These are phyloP conservation scores for Menidia menidia DNA, from an alignment of 2,797 vertebrate species.

Conservation along the genomic window DNA sequence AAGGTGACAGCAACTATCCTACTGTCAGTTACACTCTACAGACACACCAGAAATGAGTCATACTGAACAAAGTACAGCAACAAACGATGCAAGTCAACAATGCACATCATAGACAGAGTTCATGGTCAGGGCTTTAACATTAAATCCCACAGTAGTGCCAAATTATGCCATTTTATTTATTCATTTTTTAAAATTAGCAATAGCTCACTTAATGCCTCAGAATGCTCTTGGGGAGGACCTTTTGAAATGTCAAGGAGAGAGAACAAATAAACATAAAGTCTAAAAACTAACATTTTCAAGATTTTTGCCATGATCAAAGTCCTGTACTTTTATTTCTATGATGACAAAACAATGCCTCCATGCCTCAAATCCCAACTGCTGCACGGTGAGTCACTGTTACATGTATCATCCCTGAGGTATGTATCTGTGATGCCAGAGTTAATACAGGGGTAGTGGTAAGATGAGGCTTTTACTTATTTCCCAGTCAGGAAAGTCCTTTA, in stretches of 20 bases:
- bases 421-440: constrained; percentile 38
- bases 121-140: constrained; percentile 4
- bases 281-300: neutral
- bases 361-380: constrained; percentile 8
- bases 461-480: constrained; percentile 43
- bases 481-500: constrained; percentile 34
- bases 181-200: neutral
- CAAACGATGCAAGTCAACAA: neutral
- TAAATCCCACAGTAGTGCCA: neutral
- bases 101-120: neutral
- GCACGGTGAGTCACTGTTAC: constrained; percentile 37
- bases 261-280: constrained; percentile 28
- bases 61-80: neutral
- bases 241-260: constrained; percentile 38
- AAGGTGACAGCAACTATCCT: neutral
- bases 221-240: neutral
- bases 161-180: constrained; percentile 3
- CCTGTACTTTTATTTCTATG: constrained; percentile 1
- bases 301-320: constrained; percentile 10
- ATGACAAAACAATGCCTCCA: constrained; percentile 12
- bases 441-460: constrained; percentile 35
- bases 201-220: neutral
- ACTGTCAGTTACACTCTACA: neutral
- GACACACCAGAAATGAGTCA: neutral
- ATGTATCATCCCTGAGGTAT: constrained; percentile 42